Percentiles rank a stretch among this genome's conserved stretches.
Evolutionary conservation across 2,113 vertebrate species (phyloP).

Genomic region (Neodontobutis hainanensis): DNA sequence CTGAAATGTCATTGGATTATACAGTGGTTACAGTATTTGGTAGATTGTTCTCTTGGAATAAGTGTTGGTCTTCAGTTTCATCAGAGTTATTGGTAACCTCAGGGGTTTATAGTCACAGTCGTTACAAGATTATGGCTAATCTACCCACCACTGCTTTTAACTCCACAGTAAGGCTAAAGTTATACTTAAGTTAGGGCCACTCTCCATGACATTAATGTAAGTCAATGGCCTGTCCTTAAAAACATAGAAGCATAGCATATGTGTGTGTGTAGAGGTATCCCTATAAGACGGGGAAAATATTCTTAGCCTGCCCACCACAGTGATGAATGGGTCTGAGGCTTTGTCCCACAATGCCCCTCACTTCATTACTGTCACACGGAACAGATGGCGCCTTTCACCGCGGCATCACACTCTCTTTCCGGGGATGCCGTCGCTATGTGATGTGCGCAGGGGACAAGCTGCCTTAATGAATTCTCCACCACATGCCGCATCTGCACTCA

Average conservation of each 20-base stretch:
- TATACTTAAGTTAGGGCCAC: background rate
- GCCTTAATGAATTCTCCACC: constrained; percentile 75
- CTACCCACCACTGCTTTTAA: background rate
- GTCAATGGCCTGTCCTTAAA: constrained; percentile 4
- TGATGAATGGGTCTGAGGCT: constrained; percentile 78
- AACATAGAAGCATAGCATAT: constrained; percentile 3
- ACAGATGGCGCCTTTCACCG: constrained; percentile 84
- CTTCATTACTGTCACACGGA: constrained; percentile 84
- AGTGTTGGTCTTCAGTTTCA: too few relatives aligned
- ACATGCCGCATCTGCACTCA: constrained; percentile 66
- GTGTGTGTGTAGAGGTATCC: constrained; percentile 70
- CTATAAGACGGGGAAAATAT: constrained; percentile 76
- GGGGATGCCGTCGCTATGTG: constrained; percentile 56
- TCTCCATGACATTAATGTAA: background rate
- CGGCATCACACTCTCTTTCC: constrained; percentile 54
- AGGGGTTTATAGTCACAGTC: too few relatives aligned
- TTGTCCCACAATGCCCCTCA: constrained; percentile 81
- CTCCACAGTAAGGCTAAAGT: background rate
- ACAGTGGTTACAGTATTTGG: too few relatives aligned
- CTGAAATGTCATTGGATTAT: too few relatives aligned
- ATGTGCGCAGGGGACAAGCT: constrained; percentile 44
- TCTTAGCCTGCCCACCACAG: constrained; percentile 76
- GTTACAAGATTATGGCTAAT: too few relatives aligned
- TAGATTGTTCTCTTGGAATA: too few relatives aligned
- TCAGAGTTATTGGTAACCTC: too few relatives aligned